Evolutionary conservation across 2,888 invertebrate species (phyloP).

Genomic region (Nysson spinosus): DNA sequence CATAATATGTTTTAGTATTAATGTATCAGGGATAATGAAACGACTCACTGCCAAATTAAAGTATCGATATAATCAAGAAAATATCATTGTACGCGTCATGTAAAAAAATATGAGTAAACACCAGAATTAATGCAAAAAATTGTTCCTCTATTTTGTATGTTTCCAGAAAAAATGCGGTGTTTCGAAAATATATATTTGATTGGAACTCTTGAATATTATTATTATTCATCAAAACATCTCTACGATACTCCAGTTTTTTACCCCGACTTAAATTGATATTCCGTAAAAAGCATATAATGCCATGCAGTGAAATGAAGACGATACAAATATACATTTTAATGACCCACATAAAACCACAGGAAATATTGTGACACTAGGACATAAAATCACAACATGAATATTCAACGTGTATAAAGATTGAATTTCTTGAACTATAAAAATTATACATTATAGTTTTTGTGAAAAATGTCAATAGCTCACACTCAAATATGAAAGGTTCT

Average conservation of each 20-base stretch:
- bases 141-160: no score
- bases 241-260: no score
- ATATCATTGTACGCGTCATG: constrained; percentile 11
- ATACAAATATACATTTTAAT: constrained; percentile 27
- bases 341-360: constrained; percentile 45
- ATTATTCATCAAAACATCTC: no score
- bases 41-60: constrained; percentile 35
- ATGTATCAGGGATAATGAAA: constrained; percentile 21
- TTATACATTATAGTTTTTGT: neutral
- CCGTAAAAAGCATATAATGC: no score
- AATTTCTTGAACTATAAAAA: neutral
- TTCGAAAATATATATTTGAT: no score
- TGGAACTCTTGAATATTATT: no score
- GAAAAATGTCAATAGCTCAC: neutral
- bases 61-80: constrained; percentile 28
- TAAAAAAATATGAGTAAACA: constrained; percentile 39
- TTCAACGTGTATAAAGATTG: constrained; percentile 44
- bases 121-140: neutral
- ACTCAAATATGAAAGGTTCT: constrained; percentile 1
- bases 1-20: no score
- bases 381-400: constrained; percentile 57
- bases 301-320: no score
- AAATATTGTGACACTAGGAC: constrained; percentile 55
- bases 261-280: no score
- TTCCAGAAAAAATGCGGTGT: no score